Base-by-base conservation (phyloP, 2,113 vertebrate species). In the Spea multiplicata region DNA sequence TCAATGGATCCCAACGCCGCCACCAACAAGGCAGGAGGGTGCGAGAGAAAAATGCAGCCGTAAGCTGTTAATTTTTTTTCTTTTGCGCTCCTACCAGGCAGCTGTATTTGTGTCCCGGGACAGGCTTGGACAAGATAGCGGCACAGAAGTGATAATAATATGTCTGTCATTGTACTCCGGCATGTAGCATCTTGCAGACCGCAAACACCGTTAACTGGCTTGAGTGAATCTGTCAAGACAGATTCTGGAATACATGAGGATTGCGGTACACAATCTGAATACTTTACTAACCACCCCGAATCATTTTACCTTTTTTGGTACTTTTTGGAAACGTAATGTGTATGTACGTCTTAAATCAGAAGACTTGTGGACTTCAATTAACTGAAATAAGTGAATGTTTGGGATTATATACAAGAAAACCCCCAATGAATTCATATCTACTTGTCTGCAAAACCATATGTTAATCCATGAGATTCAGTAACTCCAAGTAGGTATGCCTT, bases 81-180 rank as follows among this genome's bases (percentile, higher is more conserved):
- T 80, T 88, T 87, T 52, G 73, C 46, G 0, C 85, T 86, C 86
- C 83, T 71, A 44, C 83, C 86, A 84, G 74, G 90, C 92, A 90
- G 91, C 89, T 90, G 92, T 82, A 0, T 88, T 89, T 82, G 87
- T 80, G 74, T 89, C 90, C 67, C 75, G 57, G 90, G 88, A 81
- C 97, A 96, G 92, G 96, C 93, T 91, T 5, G 83, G 92, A 87
- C 97, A 97, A 87, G 94, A 92, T 90, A 83, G 0, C 82, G 72
- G 86, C 66, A 75, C 83, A 87, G 88, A 89, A 89, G 95, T 95
- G 96, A 96, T 99, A 98, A 99, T 99, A 96, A 95, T 83, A 91
- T 92, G 92, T 94, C 93, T 92, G 93, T 94, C 96, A 95, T 96
- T 93, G 91, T 86, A 83, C 88, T 72, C 79, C 82, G 88, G 85